phyloP scores from a whole-genome alignment of 2,797 vertebrate genomes.

The Lacerta agilis region DNA sequence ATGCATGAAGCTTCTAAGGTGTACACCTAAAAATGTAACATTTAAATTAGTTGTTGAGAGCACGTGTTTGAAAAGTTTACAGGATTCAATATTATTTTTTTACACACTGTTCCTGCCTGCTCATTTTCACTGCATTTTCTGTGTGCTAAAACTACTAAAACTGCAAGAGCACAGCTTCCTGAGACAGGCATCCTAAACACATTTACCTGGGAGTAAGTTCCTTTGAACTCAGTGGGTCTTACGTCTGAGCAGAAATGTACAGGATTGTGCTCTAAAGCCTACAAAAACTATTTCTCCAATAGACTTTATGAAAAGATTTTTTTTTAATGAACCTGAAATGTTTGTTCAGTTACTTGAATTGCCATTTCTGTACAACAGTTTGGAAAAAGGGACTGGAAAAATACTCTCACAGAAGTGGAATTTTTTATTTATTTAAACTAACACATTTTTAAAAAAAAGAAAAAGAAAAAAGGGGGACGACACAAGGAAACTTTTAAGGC shows the following conservation, averaged over 20 bases:
- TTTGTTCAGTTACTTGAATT: not conserved
- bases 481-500: slow-evolving; percentile 25
- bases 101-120: not conserved
- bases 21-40: not conserved
- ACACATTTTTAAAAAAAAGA: not conserved
- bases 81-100: not conserved
- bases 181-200: not conserved
- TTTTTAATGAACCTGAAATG: not conserved
- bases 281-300: not conserved
- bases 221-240: not conserved
- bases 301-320: not conserved
- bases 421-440: slow-evolving; percentile 40
- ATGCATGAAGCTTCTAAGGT: not conserved
- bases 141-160: not conserved
- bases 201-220: not conserved
- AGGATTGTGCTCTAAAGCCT: not conserved
- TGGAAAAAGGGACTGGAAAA: not conserved
- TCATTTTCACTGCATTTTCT: not conserved
- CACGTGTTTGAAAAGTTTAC: not conserved
- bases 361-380: not conserved
- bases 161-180: not conserved
- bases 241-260: not conserved
- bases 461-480: not conserved
- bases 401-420: not conserved
- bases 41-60: not conserved